These are phyloP conservation scores for Medauroidea extradentata DNA, from an alignment of 1,140 invertebrate species.

Conservation along the genomic window DNA sequence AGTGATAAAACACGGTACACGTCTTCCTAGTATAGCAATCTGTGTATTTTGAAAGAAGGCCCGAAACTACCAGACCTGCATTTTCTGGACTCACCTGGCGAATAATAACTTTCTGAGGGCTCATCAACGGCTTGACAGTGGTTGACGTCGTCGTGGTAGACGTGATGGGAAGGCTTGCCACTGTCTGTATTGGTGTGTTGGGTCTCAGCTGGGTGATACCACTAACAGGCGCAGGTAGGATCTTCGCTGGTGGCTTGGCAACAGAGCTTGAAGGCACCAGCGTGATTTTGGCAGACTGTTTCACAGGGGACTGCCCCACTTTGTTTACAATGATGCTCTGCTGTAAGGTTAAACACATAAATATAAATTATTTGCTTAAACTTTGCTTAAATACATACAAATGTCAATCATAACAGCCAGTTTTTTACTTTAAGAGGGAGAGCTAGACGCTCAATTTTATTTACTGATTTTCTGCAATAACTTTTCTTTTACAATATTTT, in stretches of 20 bases:
- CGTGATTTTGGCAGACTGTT: conserved; percentile 24
- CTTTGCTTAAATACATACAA: neutral
- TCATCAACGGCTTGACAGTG: conserved; percentile 18
- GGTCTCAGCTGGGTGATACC: conserved; percentile 27
- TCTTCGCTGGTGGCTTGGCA: conserved; percentile 61
- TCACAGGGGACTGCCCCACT: conserved; percentile 39
- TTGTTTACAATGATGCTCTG: conserved; percentile 49
- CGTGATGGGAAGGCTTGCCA: neutral
- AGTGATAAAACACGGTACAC: no score
- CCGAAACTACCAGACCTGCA: no score
- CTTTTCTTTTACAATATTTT: no score
- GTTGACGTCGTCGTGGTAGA: neutral
- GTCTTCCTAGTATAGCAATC: no score
- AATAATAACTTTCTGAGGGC: conserved; percentile 54
- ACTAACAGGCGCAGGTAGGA: conserved; percentile 57
- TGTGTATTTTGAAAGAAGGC: no score
- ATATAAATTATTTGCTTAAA: neutral
- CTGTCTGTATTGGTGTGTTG: conserved; percentile 16
- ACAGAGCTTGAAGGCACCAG: conserved; percentile 20
- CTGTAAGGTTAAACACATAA: conserved; percentile 5
- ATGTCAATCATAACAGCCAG: neutral
- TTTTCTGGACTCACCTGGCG: conserved; percentile 51
- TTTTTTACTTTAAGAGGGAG: no score
- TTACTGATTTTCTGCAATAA: no score
- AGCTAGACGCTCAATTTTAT: no score